phyloP scores from a whole-genome alignment of 92 coral and sea anemone genomes.

The Umimayanthus chanpuru region DNA sequence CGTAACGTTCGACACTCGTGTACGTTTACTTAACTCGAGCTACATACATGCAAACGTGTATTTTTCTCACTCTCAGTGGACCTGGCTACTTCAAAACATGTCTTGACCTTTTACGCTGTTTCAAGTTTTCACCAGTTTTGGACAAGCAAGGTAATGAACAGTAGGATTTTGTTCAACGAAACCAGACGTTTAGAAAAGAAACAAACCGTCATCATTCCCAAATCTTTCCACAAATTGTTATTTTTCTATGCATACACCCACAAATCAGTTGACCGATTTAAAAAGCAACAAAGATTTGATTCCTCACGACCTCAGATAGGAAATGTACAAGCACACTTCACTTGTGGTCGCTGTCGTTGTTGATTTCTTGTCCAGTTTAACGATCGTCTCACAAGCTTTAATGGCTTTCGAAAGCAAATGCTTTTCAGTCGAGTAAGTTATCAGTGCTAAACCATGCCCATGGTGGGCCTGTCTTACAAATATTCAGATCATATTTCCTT shows the following conservation, averaged over 20 bases:
- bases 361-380: not conserved
- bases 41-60: not conserved
- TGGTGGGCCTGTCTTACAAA: constrained; percentile 32
- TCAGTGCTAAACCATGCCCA: not conserved
- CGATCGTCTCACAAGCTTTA: not conserved
- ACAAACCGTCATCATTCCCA: constrained; percentile 11
- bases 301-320: not conserved
- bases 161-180: not conserved
- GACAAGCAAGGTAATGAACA: constrained; percentile 1
- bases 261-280: constrained; percentile 29
- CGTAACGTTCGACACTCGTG: constrained; percentile 6
- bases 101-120: not conserved
- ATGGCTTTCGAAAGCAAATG: constrained; percentile 6
- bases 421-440: not conserved
- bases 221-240: constrained; percentile 36
- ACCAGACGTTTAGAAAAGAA: not conserved
- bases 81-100: not conserved
- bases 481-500: constrained; percentile 30
- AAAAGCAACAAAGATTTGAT: not conserved
- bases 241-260: constrained; percentile 36
- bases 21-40: not conserved
- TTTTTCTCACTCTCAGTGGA: too few species aligned
- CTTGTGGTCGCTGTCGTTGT: not conserved
- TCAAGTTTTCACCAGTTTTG: not conserved
- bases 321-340: constrained; percentile 27